Evolutionary conservation across 2,797 vertebrate species (phyloP).

Genomic region (Anomalospiza imberbis): DNA sequence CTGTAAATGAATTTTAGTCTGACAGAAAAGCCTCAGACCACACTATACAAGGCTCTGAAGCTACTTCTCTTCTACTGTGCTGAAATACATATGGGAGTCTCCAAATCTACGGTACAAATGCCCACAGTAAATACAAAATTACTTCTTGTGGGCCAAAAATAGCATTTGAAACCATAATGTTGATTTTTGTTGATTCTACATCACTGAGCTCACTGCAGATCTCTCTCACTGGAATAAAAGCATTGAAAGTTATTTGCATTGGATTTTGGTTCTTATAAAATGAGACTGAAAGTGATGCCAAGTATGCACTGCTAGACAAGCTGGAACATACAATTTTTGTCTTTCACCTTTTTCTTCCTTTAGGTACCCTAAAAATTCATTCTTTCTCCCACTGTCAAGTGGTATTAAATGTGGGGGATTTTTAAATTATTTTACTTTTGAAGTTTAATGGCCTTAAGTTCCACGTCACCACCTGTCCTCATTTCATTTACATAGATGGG

Average conservation of each 20-base stretch:
- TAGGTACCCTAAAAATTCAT: not conserved
- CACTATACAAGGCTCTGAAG: not conserved
- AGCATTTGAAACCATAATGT: not conserved
- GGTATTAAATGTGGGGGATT: accelerated
- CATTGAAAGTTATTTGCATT: not conserved
- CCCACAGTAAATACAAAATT: not conserved
- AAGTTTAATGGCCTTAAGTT: not conserved
- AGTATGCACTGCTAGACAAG: not conserved
- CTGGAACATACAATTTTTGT: not conserved
- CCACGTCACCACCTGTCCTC: not conserved
- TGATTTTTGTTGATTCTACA: not conserved
- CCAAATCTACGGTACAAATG: not conserved
- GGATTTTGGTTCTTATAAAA: not conserved
- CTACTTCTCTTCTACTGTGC: not conserved
- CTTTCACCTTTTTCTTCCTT: not conserved
- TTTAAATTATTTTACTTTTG: not conserved
- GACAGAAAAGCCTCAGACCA: not conserved
- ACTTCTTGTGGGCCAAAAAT: not conserved
- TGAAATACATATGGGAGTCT: not conserved
- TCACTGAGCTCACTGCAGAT: not conserved
- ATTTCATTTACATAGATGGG: not conserved
- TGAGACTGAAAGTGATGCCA: not conserved
- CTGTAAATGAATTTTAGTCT: not conserved
- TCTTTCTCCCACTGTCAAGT: not conserved
- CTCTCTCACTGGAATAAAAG: not conserved